phyloP scores from a whole-genome alignment of 1,140 invertebrate genomes.

The Medauroidea extradentata region DNA sequence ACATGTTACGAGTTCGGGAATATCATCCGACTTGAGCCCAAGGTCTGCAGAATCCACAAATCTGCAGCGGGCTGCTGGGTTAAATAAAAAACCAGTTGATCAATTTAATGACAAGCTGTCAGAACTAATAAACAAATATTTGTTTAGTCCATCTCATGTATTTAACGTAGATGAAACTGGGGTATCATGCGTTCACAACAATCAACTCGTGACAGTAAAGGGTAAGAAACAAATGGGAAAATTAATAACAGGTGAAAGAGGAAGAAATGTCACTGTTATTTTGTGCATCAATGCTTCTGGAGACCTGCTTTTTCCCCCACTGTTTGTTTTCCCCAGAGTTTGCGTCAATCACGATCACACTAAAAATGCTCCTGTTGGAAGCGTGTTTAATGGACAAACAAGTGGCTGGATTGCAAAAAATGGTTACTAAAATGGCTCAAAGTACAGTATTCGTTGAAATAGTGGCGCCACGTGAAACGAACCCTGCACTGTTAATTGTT shows the following conservation, averaged over 20 bases:
- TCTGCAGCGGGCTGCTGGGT: constrained; percentile 34
- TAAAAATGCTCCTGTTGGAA: constrained; percentile 15
- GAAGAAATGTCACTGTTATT: constrained; percentile 38
- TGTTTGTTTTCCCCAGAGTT: constrained; percentile 20
- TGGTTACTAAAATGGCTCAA: constrained; percentile 26
- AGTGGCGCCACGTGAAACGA: not conserved
- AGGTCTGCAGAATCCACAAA: constrained; percentile 40
- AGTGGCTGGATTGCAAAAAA: constrained; percentile 20
- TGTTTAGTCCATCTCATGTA: no score
- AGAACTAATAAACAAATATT: constrained; percentile 14
- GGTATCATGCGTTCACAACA: no score
- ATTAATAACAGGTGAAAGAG: constrained; percentile 41
- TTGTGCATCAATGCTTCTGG: constrained; percentile 31
- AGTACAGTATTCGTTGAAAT: constrained; percentile 15
- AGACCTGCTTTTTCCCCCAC: constrained; percentile 29
- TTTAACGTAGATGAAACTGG: no score
- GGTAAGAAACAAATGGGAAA: constrained; percentile 40
- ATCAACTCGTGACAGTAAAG: constrained; percentile 33
- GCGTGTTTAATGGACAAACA: constrained; percentile 13
- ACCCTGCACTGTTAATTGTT: constrained; percentile 26
- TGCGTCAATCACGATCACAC: constrained; percentile 11
- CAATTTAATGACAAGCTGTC: constrained; percentile 29
- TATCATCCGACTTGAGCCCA: constrained; percentile 37
- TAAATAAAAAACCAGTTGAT: constrained; percentile 33
- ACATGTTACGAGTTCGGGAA: constrained; percentile 34